phyloP scores from a whole-genome alignment of 2,113 vertebrate genomes.

The Athene cunicularia region DNA sequence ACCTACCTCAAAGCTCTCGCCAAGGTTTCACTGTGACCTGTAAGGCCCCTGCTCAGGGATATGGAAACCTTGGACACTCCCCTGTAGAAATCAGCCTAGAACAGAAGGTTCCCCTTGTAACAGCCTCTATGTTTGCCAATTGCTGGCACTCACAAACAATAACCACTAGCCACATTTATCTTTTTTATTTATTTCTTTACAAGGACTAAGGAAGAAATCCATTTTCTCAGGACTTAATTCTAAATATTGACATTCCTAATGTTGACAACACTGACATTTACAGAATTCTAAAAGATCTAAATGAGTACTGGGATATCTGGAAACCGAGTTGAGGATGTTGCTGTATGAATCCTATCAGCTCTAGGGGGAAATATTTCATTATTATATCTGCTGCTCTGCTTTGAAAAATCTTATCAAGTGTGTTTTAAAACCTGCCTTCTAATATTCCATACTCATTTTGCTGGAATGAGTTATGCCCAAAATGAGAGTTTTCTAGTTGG shows the following conservation, averaged over 20 bases:
- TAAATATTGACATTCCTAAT: neutral
- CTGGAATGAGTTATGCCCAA: neutral
- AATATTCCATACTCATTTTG: neutral
- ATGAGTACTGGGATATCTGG: neutral
- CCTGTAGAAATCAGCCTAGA: neutral
- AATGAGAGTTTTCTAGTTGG: neutral
- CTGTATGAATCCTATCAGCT: neutral
- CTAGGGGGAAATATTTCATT: neutral
- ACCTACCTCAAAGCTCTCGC: neutral
- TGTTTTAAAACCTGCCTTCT: neutral
- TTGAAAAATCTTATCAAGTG: neutral
- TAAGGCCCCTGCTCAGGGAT: neutral
- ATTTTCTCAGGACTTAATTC: neutral
- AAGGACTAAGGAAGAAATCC: neutral
- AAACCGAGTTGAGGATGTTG: neutral
- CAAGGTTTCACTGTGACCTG: neutral
- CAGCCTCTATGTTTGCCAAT: neutral
- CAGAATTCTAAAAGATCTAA: neutral
- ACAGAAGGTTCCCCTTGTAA: neutral
- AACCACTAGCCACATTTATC: neutral
- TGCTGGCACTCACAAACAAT: neutral
- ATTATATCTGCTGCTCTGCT: neutral
- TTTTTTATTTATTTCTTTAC: neutral
- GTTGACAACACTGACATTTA: neutral
- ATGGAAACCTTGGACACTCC: neutral